Evolutionary conservation across 2,888 invertebrate species (phyloP), one percentile per base, ranked within the genome.

Genomic region (Sycophila texana): DNA sequence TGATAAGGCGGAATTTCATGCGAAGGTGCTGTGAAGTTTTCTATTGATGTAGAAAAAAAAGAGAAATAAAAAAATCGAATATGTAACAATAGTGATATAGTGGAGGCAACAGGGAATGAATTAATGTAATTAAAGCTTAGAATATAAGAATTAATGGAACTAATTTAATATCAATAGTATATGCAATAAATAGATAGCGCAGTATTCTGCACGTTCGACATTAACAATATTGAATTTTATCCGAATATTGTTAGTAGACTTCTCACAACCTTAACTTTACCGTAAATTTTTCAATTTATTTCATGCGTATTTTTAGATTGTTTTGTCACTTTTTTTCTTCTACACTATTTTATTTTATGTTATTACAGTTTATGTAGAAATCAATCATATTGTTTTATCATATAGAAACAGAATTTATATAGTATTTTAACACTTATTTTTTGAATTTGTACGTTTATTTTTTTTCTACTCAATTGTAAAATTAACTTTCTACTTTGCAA

Each of bases 1-100:
- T 72, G 39, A 67, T 58, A 14, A 57, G 53, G 61, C 67, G n/a
- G 18, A 65, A 74, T 74, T 67, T 60, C 14, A 68, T 26, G 73
- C 30, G 61, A 39, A 55, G 51, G 66, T 73, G 71, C 71, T 77
- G 74, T 72, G 74, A 71, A 77, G 22, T 81, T 75, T 81, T 80
- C 71, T 77, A 74, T 71, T 58, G 60, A 77, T 20, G 30, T 72
- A 74, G 63, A 47, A 75, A 75, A 22, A 60, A 18, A 55, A 67
- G 55, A 60, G 30, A 60, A 61, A 70, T 39, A 73, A 79, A 70
- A 70, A 53, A 74, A 39, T 7, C 12, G 55, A 74, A 74, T 65
- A 74, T 65, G 30, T 70, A 77, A 77, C 30, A 70, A 60, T 77
- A 80, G 76, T 71, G 66, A 74, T 80, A 77, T 66, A 77, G 60